Conservation (phyloP, 2,888 invertebrate genomes). For the Tiphia femorata region DNA sequence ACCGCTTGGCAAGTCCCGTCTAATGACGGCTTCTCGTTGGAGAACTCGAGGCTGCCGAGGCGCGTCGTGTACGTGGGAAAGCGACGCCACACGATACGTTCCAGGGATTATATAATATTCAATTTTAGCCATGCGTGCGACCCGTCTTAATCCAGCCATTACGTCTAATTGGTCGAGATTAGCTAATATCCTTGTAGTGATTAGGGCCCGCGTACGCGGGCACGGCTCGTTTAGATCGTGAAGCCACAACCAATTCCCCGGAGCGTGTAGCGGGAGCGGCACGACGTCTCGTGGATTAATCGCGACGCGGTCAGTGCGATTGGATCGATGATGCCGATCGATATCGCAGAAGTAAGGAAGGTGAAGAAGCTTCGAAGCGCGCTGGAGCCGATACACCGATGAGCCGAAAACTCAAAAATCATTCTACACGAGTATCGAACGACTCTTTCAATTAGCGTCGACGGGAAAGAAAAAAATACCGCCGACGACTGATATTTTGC, state of each 20-base stretch:
- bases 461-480: too few species aligned
- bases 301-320: not conserved
- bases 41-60: conserved; percentile 6
- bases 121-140: conserved; percentile 54
- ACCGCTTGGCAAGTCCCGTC: conserved; percentile 3
- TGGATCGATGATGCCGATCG: not conserved
- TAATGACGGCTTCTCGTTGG: conserved; percentile 23
- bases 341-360: not conserved
- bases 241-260: conserved; percentile 49
- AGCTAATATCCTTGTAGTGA: conserved; percentile 55
- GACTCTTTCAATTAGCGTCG: too few species aligned
- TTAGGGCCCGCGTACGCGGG: conserved; percentile 48
- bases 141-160: conserved; percentile 56
- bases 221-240: conserved; percentile 50
- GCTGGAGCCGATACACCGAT: too few species aligned
- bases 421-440: too few species aligned
- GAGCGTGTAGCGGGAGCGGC: conserved; percentile 37
- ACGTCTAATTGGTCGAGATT: conserved; percentile 56
- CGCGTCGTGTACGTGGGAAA: conserved; percentile 46
- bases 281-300: too few species aligned
- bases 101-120: conserved; percentile 52
- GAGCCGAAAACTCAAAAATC: too few species aligned
- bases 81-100: conserved; percentile 25
- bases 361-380: not conserved
- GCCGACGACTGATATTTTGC: too few species aligned